phyloP scores from a whole-genome alignment of 2,888 invertebrate genomes.

The Perizoma affinitatum region DNA sequence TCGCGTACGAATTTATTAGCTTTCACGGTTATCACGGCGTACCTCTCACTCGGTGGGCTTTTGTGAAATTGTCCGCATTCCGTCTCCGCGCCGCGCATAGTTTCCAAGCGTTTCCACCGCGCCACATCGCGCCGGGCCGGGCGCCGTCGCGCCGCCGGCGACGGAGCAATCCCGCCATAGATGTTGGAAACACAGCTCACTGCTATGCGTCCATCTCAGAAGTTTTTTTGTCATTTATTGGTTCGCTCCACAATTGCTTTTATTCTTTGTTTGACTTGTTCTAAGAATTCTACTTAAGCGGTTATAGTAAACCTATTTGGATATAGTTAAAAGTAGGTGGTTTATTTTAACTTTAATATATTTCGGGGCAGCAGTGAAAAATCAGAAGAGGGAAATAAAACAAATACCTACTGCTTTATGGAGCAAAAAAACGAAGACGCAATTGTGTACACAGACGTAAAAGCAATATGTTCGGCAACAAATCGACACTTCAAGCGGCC shows the following conservation, averaged over 20 bases:
- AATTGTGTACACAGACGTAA: conserved; percentile 40
- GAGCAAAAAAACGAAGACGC: conserved; percentile 25
- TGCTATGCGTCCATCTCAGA: conserved; percentile 52
- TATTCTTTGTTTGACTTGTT: conserved; percentile 47
- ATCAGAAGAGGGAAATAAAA: conserved; percentile 16
- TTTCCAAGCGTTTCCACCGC: conserved; percentile 51
- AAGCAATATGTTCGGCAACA: conserved; percentile 45
- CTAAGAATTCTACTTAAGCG: conserved; percentile 40
- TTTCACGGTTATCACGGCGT: conserved; percentile 70
- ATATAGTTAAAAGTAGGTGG: too few relatives aligned
- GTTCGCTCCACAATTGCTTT: conserved; percentile 48
- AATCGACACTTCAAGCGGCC: conserved; percentile 49
- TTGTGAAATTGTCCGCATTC: conserved; percentile 76
- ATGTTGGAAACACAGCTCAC: conserved; percentile 61
- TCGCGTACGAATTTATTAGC: conserved; percentile 74
- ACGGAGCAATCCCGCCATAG: conserved; percentile 56
- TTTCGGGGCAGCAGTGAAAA: conserved; percentile 5
- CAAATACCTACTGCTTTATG: conserved; percentile 27
- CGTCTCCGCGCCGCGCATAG: conserved; percentile 63
- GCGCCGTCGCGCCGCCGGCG: conserved; percentile 47
- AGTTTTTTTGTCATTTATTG: conserved; percentile 52
- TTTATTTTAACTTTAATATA: too few relatives aligned
- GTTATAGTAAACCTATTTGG: conserved; percentile 7
- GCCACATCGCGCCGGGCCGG: conserved; percentile 46
- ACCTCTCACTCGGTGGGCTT: conserved; percentile 73